Base-by-base conservation (phyloP, 2,113 vertebrate genomes). In the Microcebus tavaratra region DNA sequence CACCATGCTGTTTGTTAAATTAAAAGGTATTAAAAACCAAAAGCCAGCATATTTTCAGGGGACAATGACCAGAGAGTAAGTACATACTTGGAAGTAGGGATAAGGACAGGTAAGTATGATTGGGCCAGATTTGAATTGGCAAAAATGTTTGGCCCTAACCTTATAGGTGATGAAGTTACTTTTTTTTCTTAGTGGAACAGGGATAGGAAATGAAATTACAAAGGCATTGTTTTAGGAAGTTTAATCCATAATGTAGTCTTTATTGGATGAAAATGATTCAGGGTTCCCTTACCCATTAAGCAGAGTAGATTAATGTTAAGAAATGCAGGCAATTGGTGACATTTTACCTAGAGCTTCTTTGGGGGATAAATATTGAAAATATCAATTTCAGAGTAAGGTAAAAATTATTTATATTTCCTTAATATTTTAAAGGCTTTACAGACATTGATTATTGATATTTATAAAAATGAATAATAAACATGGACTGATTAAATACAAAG, bases 1-100 rank as follows among this genome's bases (percentile, higher is more conserved):
- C 68, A 90, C 18, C 68, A 73, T 70, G 21, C 53, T 92, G 25
- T 85, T 83, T 81, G 55, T 63, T 82, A 55, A 92, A 92, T 31
- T 55, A 76, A 97, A 90, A 95, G 25, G 18, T 93, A 85, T 79
- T 76, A 95, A 92, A n/a, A 68, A 95, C 57, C 29, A 80, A 91
- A 92, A 65, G 21, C 29, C 78, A 85, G 65, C 53, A 88, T 78
- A 90, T 85, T 90, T 91, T 89, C 59, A 72, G 75, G 53, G 57
- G 21, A 85, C 50, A 68, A 14, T 63, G 53, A 72, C 21, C 21
- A 80, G 6, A n/a, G 36, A 79, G 36, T 70, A 59, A 79, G 36
- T 70, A 67, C 12, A 42, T 84, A 70, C 27, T 86, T 85, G n/a
- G 4, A 82, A 95, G 59, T 88, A 88, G 36, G 10, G 27, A 65